These are phyloP conservation scores for Dolichomitus sp. DNA, from an alignment of 2,888 invertebrate species.

Conservation along the genomic window DNA sequence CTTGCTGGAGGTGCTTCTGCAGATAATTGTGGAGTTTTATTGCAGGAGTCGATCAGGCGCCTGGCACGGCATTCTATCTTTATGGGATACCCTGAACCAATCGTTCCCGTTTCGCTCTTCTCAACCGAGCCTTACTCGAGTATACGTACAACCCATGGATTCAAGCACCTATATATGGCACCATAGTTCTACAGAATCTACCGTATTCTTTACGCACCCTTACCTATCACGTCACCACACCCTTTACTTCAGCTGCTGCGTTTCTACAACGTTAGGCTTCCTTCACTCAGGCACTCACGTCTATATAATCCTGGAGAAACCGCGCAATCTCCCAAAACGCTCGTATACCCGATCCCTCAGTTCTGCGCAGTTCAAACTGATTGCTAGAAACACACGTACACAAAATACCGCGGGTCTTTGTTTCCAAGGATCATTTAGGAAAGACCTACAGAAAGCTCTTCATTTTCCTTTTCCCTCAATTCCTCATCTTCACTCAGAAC, in stretches of 20 bases:
- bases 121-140: neutral
- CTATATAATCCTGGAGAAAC: neutral
- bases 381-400: neutral
- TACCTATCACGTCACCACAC: neutral
- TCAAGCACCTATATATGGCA: neutral
- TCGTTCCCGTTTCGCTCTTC: neutral
- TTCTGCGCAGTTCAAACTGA: slow-evolving; percentile 13
- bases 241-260: neutral
- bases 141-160: neutral
- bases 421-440: neutral
- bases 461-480: slow-evolving; percentile 6
- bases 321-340: slow-evolving; percentile 17
- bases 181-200: neutral
- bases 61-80: slow-evolving; percentile 18
- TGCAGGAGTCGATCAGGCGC: slow-evolving; percentile 13
- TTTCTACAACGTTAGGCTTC: neutral
- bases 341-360: neutral
- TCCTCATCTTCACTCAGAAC: neutral
- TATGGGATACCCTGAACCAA: slow-evolving; percentile 37
- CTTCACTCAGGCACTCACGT: neutral
- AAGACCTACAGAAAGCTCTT: neutral
- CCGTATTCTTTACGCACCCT: neutral
- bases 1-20: neutral
- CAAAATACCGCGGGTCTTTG: neutral
- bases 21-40: slow-evolving; percentile 44